Evolutionary conservation across 2,888 invertebrate genomes (phyloP), one percentile per base, ranked within the genome.

Genomic region (Encarsia formosa): DNA sequence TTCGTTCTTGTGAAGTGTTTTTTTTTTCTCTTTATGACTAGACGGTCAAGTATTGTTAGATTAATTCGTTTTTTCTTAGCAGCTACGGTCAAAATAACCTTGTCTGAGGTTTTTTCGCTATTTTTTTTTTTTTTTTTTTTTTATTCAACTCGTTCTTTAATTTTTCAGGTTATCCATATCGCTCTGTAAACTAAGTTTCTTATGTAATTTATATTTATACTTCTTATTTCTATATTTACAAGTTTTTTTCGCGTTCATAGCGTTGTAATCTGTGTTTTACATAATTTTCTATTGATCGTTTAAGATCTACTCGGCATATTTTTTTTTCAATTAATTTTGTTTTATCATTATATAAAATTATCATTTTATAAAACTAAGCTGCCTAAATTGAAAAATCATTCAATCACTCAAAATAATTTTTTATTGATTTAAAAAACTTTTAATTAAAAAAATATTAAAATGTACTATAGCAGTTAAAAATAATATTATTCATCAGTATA

Each of bases 71-170:
- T 51, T 45, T 50, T 38, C 46, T 62, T 59, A 59, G 29, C 51
- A 59, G 53, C 63, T 66, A 64, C 61, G 59, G 57, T 64, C 61
- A 67, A 66, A 66, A 66, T 65, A 65, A 63, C 59, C 59, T 60
- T 54, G 29, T 39, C 22, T 8, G 37, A 26, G 37, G 39, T 35
- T 44, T 52, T 31, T 16, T 40, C 31, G 44, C 31, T 43, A 38
- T 32, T n/a, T 2, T 19, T 26, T 48, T 24, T 37, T 38, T 31
- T 11, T 29, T 31, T 3, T 46, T 43, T 23, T 40, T 4, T 26
- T 9, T 47, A 16, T 49, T 11, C 8, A 19, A 23, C 16, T 18
- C 23, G 35, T 11, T 49, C 16, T 31, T 8, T n/a, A 22, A 29
- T 11, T 49, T 16, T 32, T 35, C 39, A 24, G 20, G 41, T 54